A percentile compares a stretch with the other conserved stretches of the same genome.
These are phyloP conservation scores for Ctenopoma multispine DNA, from an alignment of 2,797 vertebrate genomes.

Conservation along the genomic window DNA sequence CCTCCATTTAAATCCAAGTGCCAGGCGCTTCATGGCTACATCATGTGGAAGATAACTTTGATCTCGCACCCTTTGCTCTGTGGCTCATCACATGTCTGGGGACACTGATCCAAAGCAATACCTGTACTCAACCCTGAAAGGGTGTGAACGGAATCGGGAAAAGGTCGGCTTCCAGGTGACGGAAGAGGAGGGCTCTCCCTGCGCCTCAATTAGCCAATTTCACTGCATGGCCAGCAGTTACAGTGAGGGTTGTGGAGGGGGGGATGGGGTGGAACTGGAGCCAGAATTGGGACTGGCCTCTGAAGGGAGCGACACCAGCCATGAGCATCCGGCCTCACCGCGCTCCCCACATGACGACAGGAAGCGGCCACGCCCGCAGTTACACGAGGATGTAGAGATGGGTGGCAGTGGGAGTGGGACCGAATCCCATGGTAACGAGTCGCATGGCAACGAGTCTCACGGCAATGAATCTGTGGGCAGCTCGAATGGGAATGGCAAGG, in stretches of 20 bases:
- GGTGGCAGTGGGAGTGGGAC: slow-evolving; percentile 87
- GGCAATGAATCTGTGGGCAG: slow-evolving; percentile 87
- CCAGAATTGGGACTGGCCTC: slow-evolving; percentile 78
- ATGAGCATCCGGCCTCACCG: slow-evolving; percentile 62
- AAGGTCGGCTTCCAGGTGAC: slow-evolving; percentile 64
- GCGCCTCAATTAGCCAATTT: slow-evolving; percentile 71
- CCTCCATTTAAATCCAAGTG: slow-evolving; percentile 7
- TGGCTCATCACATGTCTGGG: slow-evolving; percentile 71
- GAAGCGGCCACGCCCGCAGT: slow-evolving; percentile 63
- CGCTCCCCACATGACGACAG: slow-evolving; percentile 63
- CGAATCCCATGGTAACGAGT: slow-evolving; percentile 88
- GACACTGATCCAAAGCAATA: slow-evolving; percentile 68
- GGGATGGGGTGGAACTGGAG: slow-evolving; percentile 65
- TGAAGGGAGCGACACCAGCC: slow-evolving; percentile 82
- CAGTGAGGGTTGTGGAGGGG: slow-evolving; percentile 65
- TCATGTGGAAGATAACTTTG: slow-evolving; percentile 65
- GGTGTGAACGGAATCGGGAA: slow-evolving; percentile 51
- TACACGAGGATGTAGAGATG: slow-evolving; percentile 92
- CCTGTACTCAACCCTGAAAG: slow-evolving; percentile 75
- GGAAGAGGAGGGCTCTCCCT: slow-evolving; percentile 62
- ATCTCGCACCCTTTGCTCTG: slow-evolving; percentile 1
- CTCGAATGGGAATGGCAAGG: slow-evolving; percentile 85
- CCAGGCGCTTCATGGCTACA: slow-evolving; percentile 1
- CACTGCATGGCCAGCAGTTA: slow-evolving; percentile 84
- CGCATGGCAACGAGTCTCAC: slow-evolving; percentile 85